These are phyloP conservation scores for Oreochromis spilurus DNA, from an alignment of 2,113 vertebrate species.

Conservation along the genomic window DNA sequence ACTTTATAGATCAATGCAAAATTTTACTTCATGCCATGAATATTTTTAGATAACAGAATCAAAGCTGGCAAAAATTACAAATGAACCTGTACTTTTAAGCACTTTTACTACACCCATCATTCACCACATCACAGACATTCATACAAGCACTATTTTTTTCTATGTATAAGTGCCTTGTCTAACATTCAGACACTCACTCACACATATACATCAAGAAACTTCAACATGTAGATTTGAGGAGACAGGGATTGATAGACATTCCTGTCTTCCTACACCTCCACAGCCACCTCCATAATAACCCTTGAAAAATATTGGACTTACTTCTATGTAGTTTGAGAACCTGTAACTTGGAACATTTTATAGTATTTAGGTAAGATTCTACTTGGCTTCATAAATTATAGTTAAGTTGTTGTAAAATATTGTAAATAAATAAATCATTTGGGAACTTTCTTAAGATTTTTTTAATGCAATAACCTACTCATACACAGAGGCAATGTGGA, in stretches of 20 bases:
- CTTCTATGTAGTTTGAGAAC: neutral
- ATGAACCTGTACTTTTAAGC: neutral
- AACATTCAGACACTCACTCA: neutral
- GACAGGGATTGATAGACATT: neutral
- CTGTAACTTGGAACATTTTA: neutral
- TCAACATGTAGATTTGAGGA: neutral
- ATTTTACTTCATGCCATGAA: neutral
- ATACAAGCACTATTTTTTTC: neutral
- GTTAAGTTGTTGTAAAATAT: neutral
- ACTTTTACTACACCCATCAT: neutral
- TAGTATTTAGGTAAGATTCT: neutral
- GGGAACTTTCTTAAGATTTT: too few relatives aligned
- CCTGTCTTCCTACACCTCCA: neutral
- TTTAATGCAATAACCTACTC: neutral
- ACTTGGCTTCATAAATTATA: neutral
- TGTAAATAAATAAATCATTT: accelerated
- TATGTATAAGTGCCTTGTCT: neutral
- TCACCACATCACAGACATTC: neutral
- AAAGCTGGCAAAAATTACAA: neutral
- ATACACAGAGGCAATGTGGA: neutral
- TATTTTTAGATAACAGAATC: neutral
- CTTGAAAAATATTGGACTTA: neutral
- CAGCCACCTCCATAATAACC: neutral
- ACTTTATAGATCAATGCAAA: neutral
- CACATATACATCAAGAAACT: neutral